Percentiles rank a stretch among this genome's conserved stretches.
phyloP scores from a whole-genome alignment of 2,888 invertebrate genomes.

The Plebejus argus region DNA sequence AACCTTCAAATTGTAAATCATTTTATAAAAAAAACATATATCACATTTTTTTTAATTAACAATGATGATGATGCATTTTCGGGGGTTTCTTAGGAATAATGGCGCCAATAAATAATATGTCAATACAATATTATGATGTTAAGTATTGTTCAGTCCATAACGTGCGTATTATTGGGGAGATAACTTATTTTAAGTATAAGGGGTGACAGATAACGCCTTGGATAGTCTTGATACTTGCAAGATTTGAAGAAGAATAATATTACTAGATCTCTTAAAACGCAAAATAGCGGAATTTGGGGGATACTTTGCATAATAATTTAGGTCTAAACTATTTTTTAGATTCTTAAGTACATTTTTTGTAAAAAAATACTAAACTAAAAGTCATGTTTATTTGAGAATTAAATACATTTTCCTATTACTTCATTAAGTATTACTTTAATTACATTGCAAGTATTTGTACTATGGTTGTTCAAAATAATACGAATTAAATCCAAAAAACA shows the following conservation, averaged over 20 bases:
- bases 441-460: no score
- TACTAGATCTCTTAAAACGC: no score
- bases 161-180: constrained; percentile 67
- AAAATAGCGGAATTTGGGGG: no score
- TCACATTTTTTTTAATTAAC: constrained; percentile 10
- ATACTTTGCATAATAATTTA: no score
- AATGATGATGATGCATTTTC: constrained; percentile 9
- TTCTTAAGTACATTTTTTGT: no score
- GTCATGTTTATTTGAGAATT: no score
- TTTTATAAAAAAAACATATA: not conserved
- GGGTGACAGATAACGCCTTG: constrained; percentile 52
- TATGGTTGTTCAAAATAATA: no score
- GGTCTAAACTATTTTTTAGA: no score
- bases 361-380: no score
- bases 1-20: not conserved
- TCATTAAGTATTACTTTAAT: no score
- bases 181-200: constrained; percentile 66
- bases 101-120: constrained; percentile 61
- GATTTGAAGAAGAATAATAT: not conserved
- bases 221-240: constrained; percentile 36
- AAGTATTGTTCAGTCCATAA: constrained; percentile 56
- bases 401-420: no score
- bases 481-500: no score
- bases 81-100: constrained; percentile 20
- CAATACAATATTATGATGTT: constrained; percentile 76